Conservation (phyloP, 2,113 vertebrate genomes). For the Cacatua alba region DNA sequence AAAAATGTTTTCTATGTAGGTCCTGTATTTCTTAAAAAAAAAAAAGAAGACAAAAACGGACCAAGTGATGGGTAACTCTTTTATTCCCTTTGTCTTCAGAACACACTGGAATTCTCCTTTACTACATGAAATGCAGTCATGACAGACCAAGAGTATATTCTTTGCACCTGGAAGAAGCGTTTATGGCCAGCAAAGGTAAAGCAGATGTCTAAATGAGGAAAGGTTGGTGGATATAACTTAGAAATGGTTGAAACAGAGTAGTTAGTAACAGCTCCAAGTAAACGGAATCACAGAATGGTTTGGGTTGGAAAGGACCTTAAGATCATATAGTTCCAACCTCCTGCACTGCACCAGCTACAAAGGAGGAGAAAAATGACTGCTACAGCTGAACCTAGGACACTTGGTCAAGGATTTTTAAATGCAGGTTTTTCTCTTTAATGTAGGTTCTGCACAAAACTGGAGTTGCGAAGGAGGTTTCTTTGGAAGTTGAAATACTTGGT, state of each 20-base stretch:
- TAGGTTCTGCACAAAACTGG: slow-evolving; percentile 67
- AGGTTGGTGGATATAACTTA: neutral
- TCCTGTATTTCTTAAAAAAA: rapidly evolving
- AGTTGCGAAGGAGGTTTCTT: neutral
- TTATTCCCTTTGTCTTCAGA: neutral
- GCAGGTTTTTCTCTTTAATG: rapidly evolving
- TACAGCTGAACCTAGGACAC: neutral
- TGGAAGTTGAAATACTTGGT: slow-evolving; percentile 72
- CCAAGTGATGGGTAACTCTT: neutral
- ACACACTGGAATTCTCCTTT: neutral
- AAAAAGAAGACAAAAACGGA: rapidly evolving
- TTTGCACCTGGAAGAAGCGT: slow-evolving; percentile 74
- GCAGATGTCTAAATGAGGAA: neutral
- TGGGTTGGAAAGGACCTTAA: neutral
- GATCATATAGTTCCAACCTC: neutral
- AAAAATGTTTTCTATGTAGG: rapidly evolving
- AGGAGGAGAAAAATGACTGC: neutral
- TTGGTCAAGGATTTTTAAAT: neutral
- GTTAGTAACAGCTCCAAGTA: neutral
- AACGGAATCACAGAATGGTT: neutral
- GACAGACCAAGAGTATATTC: slow-evolving; percentile 63
- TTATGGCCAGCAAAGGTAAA: slow-evolving; percentile 81
- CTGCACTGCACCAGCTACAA: neutral
- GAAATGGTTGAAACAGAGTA: rapidly evolving
- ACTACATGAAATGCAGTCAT: slow-evolving; percentile 14